Percentiles rank a stretch among this genome's conserved stretches.
These are phyloP conservation scores for Dusona sp. DNA, from an alignment of 2,888 invertebrate genomes.

Conservation along the genomic window DNA sequence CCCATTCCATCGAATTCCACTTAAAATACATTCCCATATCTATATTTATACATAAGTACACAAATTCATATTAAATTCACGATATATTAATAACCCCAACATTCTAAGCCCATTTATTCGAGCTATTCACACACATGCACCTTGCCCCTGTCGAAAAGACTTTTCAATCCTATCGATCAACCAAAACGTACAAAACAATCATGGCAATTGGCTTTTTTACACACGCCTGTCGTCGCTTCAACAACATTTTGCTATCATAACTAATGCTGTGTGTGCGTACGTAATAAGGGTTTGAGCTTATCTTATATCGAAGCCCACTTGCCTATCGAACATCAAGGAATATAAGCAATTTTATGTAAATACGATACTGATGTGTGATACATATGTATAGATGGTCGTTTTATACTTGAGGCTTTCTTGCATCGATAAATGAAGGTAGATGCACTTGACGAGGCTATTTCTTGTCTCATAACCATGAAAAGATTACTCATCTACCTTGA, in stretches of 20 bases:
- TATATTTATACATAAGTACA: slow-evolving; percentile 3
- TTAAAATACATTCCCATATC: slow-evolving; percentile 28
- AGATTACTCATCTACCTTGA: slow-evolving; percentile 16
- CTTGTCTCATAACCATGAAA: slow-evolving; percentile 32
- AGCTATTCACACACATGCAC: not conserved
- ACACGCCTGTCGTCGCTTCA: not conserved
- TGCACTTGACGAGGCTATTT: slow-evolving; percentile 58
- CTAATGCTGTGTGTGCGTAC: not conserved
- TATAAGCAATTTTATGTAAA: slow-evolving; percentile 65
- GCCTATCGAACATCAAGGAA: slow-evolving; percentile 62
- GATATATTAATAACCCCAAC: slow-evolving; percentile 29
- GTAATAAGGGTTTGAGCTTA: slow-evolving; percentile 32
- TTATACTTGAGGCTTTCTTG: slow-evolving; percentile 27
- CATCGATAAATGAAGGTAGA: slow-evolving; percentile 55
- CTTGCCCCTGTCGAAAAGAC: slow-evolving; percentile 35
- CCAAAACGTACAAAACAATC: slow-evolving; percentile 28
- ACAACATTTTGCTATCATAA: slow-evolving; percentile 15
- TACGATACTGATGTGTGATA: slow-evolving; percentile 36
- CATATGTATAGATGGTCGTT: slow-evolving; percentile 35
- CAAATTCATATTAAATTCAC: not conserved
- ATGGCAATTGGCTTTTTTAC: slow-evolving; percentile 26
- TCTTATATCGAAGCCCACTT: slow-evolving; percentile 45
- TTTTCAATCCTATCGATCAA: slow-evolving; percentile 44
- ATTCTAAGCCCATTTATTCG: slow-evolving; percentile 12
- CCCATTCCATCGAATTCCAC: slow-evolving; percentile 59